These are phyloP conservation scores for Oedothorax gibbosus DNA, from an alignment of 1,140 invertebrate species.

Conservation along the genomic window DNA sequence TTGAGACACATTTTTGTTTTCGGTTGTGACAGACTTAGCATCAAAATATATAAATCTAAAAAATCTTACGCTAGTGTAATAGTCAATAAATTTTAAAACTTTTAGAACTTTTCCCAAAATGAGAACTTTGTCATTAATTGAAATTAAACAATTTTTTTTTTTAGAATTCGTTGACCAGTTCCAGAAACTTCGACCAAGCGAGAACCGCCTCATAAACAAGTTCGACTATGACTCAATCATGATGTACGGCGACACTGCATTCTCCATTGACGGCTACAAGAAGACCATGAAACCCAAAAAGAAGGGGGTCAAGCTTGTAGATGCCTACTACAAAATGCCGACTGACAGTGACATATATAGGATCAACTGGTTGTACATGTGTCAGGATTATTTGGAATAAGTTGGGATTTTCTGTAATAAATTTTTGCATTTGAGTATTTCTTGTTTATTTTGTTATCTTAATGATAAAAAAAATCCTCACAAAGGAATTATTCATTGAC, in stretches of 20 bases:
- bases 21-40: too few species aligned
- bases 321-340: constrained; percentile 32
- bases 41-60: too few species aligned
- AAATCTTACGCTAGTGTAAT: too few species aligned
- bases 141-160: neutral
- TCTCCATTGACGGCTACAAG: constrained; percentile 24
- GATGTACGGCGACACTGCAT: constrained; percentile 48
- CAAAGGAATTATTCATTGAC: too few species aligned
- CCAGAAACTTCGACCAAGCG: constrained; percentile 10
- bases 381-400: neutral
- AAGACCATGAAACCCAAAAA: constrained; percentile 51
- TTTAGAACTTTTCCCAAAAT: too few species aligned
- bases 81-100: too few species aligned
- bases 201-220: constrained; percentile 11
- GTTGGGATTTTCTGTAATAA: too few species aligned
- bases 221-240: constrained; percentile 55
- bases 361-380: constrained; percentile 40
- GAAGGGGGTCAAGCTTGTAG: neutral
- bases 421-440: too few species aligned
- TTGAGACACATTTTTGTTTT: too few species aligned
- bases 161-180: constrained; percentile 22
- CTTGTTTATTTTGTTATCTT: too few species aligned
- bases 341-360: constrained; percentile 30
- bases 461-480: too few species aligned
- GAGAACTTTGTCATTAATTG: neutral